phyloP scores from a whole-genome alignment of 2,113 vertebrate genomes.

The Turnix velox region DNA sequence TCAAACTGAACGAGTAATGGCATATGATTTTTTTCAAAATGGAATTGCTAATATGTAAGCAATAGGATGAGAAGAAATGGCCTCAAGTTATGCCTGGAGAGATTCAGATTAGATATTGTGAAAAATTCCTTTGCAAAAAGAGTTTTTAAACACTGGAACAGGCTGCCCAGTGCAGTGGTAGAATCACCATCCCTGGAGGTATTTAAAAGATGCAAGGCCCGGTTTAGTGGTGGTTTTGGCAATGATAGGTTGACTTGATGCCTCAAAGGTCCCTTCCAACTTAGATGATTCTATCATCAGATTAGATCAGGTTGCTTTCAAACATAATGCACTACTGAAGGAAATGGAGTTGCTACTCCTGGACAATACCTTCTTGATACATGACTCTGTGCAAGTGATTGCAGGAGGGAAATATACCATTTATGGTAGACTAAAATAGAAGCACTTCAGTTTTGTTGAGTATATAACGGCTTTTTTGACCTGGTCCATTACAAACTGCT shows the following conservation, averaged over 20 bases:
- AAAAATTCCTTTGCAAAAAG: not conserved
- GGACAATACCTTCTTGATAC: not conserved
- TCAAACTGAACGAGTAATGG: not conserved
- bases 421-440: not conserved
- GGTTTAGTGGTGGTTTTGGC: not conserved
- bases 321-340: not conserved
- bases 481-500: not conserved
- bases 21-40: not conserved
- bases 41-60: not conserved
- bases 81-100: not conserved
- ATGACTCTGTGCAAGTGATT: not conserved
- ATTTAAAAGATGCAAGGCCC: not conserved
- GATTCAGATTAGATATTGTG: not conserved
- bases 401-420: not conserved
- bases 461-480: not conserved
- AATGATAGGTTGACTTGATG: not conserved
- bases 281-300: not conserved
- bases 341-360: not conserved
- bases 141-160: not conserved
- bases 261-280: not conserved
- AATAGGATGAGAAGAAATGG: not conserved
- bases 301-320: not conserved
- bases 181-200: not conserved
- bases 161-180: not conserved
- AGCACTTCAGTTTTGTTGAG: not conserved